Base-by-base conservation (phyloP, 2,113 vertebrate species). In the Labeo catla region DNA sequence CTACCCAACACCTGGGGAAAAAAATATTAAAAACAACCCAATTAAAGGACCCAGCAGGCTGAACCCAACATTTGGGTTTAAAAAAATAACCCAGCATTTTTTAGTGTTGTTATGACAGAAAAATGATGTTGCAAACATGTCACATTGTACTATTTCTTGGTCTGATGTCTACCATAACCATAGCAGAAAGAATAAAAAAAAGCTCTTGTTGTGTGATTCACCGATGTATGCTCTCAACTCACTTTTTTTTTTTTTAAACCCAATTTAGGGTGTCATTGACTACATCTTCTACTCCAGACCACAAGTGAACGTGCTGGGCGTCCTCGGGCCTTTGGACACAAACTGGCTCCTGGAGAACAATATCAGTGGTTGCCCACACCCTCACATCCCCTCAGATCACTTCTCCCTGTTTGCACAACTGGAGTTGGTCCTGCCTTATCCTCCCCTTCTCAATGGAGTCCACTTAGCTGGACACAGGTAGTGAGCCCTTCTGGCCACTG, bases 231-330 rank as follows among this genome's bases (percentile, higher is more conserved):
- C 47, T 39, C 16, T 74, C 8, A n/a, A 74, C 8, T 10, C 21
- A n/a, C 7, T 66, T 45, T 52, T 28, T 28, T 28, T 49, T 73
- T 68, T 52, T 49, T 86, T 81, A 85, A 43, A 28, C 6, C 50
- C 8, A 49, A 88, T 39, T 92, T 92, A 99, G 98, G 98, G 98
- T 95, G 96, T 99, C 92, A 99, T 99, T 92, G 98, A 99, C 94
- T 99, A 99, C 95, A 97, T 99, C 96, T 99, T 99, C 96, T 98
- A 96, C 93, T 99, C 98, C 76, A 97, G 96, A 96, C 98, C 98
- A 95, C 96, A 98, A 87, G 96, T 99, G 93, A 98, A 97, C 90
- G 96, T 98, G 89, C 93, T 99, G 95, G 98, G 98, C 89, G 96
- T 98, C 93, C 92, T 99, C 93, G 98, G 98, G 90, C 97, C 98